phyloP scores from a whole-genome alignment of 2,113 vertebrate species.

The Megaptera novaeangliae region DNA sequence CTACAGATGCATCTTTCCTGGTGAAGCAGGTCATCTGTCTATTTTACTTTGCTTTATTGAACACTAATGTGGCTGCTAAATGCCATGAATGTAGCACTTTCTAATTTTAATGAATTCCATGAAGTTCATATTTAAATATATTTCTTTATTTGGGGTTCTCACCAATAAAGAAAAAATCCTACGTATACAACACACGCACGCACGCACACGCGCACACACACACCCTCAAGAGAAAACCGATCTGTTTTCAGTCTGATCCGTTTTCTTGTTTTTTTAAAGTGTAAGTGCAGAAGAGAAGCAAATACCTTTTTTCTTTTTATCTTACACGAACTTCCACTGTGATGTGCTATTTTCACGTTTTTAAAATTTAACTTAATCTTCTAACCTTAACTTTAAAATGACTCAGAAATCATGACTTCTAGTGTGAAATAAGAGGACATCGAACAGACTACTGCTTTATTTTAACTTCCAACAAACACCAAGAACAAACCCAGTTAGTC shows the following conservation, averaged over 20 bases:
- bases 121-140: background rate
- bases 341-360: background rate
- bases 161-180: background rate
- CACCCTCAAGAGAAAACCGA: background rate
- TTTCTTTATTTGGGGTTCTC: background rate
- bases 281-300: background rate
- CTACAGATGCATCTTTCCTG: background rate
- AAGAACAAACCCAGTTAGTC: background rate
- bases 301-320: background rate
- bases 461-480: conserved; percentile 38
- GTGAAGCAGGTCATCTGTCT: background rate
- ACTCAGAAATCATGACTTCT: background rate
- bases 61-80: background rate
- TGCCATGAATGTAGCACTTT: background rate
- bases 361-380: background rate
- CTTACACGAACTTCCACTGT: background rate
- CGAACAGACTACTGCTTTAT: conserved; percentile 5
- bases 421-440: conserved; percentile 6
- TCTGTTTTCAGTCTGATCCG: background rate
- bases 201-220: background rate
- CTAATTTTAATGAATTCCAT: background rate
- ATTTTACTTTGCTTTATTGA: background rate
- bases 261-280: background rate
- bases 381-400: background rate
- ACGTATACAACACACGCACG: background rate